These are phyloP conservation scores for Choristoneura rosaceana DNA, from an alignment of 2,888 invertebrate genomes.

Conservation along the genomic window DNA sequence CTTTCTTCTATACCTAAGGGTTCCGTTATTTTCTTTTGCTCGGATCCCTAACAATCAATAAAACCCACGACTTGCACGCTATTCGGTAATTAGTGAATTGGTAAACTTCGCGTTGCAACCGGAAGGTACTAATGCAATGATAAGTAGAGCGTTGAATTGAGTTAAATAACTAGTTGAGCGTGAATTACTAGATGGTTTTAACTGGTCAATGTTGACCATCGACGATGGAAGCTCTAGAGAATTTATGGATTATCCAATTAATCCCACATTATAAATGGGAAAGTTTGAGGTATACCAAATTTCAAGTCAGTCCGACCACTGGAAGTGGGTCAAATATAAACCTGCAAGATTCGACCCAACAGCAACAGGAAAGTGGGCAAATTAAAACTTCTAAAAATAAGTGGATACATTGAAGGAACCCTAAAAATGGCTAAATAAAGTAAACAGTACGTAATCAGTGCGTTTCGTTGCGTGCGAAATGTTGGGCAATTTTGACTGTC, in stretches of 20 bases:
- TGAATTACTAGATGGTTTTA: not conserved
- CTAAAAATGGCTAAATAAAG: not conserved
- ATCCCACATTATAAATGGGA: too few relatives aligned
- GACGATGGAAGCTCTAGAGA: too few relatives aligned
- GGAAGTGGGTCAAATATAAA: too few relatives aligned
- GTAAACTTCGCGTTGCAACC: constrained; percentile 2
- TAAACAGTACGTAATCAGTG: not conserved
- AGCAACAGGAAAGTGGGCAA: too few relatives aligned
- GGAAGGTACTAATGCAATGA: not conserved
- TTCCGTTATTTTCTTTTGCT: too few relatives aligned
- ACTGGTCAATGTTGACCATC: too few relatives aligned
- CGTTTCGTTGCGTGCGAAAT: not conserved
- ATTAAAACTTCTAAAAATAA: too few relatives aligned
- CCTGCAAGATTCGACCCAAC: too few relatives aligned
- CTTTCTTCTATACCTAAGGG: too few relatives aligned
- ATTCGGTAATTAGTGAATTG: constrained; percentile 3
- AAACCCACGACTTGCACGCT: not conserved
- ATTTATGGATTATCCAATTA: too few relatives aligned
- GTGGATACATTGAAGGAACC: not conserved
- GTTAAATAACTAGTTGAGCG: not conserved
- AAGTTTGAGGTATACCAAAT: too few relatives aligned
- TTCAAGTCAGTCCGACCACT: too few relatives aligned
- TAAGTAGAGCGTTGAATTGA: not conserved
- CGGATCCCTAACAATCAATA: not conserved
- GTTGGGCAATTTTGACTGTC: not conserved